These are phyloP conservation scores for Tinea pellionella DNA, from an alignment of 2,888 invertebrate species.

Conservation along the genomic window DNA sequence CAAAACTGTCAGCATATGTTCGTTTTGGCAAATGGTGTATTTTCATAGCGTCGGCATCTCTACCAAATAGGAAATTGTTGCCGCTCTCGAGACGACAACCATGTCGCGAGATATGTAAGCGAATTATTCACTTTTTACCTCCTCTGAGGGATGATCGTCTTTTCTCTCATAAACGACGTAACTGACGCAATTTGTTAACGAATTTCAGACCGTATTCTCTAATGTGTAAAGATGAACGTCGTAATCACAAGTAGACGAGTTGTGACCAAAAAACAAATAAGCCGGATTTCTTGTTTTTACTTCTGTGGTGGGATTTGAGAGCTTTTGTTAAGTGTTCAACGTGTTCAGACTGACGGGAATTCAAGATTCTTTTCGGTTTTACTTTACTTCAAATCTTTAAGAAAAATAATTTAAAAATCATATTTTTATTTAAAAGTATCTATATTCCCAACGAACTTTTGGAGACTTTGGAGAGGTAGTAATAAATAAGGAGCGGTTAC, in stretches of 20 bases:
- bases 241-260: not conserved
- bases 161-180: constrained; percentile 29
- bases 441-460: not conserved
- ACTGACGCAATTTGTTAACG: constrained; percentile 17
- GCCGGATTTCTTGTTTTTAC: constrained; percentile 49
- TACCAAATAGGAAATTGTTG: constrained; percentile 53
- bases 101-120: constrained; percentile 46
- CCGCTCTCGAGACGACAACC: constrained; percentile 46
- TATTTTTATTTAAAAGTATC: not conserved
- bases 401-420: not conserved
- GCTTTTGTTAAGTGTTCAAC: constrained; percentile 53
- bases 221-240: not conserved
- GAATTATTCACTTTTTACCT: constrained; percentile 59
- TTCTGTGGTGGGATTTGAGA: constrained; percentile 47
- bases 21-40: constrained; percentile 38
- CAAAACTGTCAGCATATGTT: constrained; percentile 28
- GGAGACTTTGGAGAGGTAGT: not conserved
- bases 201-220: not conserved
- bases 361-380: constrained; percentile 24
- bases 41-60: constrained; percentile 30
- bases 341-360: constrained; percentile 42
- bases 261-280: not conserved
- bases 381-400: not conserved
- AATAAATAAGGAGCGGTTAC: constrained; percentile 9
- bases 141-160: constrained; percentile 38